Evolutionary conservation across 2,113 vertebrate species (phyloP).

Genomic region (Myrmecophaga tridactyla): DNA sequence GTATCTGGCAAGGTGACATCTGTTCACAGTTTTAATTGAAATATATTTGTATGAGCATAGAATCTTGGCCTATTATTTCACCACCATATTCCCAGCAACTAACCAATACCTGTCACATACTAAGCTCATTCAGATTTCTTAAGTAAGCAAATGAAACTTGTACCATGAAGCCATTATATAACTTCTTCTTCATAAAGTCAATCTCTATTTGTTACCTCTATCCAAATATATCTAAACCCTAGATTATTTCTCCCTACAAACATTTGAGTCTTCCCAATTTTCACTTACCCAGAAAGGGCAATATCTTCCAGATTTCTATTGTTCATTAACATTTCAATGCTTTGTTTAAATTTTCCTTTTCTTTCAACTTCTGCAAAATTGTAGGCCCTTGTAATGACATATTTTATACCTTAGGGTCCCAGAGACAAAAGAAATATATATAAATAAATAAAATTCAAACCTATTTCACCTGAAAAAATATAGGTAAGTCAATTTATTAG

Average conservation of each 20-base stretch:
- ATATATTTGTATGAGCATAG: background rate
- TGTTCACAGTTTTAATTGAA: background rate
- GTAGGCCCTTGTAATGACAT: background rate
- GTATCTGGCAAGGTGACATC: background rate
- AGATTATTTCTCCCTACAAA: background rate
- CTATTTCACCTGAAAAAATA: background rate
- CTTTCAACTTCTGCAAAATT: background rate
- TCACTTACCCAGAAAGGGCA: conserved; percentile 20
- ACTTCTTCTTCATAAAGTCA: background rate
- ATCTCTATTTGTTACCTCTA: background rate
- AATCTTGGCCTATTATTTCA: background rate
- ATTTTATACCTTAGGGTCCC: background rate
- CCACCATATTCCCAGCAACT: background rate
- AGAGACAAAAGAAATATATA: background rate
- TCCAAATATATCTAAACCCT: background rate
- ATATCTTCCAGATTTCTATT: background rate
- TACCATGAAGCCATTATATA: background rate
- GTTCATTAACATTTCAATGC: background rate
- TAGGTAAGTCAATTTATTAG: background rate
- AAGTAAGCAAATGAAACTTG: background rate
- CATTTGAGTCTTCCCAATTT: background rate
- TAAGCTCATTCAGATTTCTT: background rate
- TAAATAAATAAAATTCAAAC: background rate
- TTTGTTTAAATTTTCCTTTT: background rate
- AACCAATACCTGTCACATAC: background rate